Base-by-base conservation (phyloP, 2,888 invertebrate genomes). In the Tetramorium bicarinatum region DNA sequence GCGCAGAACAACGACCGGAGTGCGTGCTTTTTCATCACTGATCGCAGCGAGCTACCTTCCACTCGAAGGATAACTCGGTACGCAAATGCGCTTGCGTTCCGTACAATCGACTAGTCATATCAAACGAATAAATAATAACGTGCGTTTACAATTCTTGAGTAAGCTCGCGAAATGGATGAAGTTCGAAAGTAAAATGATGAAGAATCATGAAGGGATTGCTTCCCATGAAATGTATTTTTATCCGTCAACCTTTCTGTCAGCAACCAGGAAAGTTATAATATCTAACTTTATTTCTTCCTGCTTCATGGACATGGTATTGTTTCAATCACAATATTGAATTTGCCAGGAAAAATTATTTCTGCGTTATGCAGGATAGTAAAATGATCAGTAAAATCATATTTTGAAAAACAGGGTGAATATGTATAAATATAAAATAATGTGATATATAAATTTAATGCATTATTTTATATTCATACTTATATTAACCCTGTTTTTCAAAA, bases 31-130 rank as follows among this genome's bases (percentile, higher is more conserved):
- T 44, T 69, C 15, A 69, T 77, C 21, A 69, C 69, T 69, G 69
- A 56, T 15, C 29, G 41, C 13, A 3, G 29, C 21, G 11, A 29
- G n/a, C 11, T 41, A 13, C 8, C 13, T 3, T 54, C 29, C 13
- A 64, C 7, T 15, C 52, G 1, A 41, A 77, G 15, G 2, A 29
- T 34, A 47, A 21, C 69, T 77, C 69, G 54, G 44, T 77, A 44
- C 18, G 41, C 18, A 41, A 67, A 25, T 41, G 77, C 77, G 77
- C 77, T 69, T 77, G 77, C 69, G 77, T 69, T 29, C n/a, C 54
- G 41, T 21, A 34, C 41, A 67, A 56, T 75, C 47, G 59, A 21
- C 15, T 9, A 66, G 15, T 52, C 62, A 76, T 18, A 11, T 67
- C 29, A 54, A 72, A 54, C 29, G 44, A 44, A 29, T 69, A n/a